A percentile compares a stretch with the other conserved stretches of the same genome.
phyloP scores from a whole-genome alignment of 2,797 vertebrate genomes.

The Rhinatrema bivittatum region DNA sequence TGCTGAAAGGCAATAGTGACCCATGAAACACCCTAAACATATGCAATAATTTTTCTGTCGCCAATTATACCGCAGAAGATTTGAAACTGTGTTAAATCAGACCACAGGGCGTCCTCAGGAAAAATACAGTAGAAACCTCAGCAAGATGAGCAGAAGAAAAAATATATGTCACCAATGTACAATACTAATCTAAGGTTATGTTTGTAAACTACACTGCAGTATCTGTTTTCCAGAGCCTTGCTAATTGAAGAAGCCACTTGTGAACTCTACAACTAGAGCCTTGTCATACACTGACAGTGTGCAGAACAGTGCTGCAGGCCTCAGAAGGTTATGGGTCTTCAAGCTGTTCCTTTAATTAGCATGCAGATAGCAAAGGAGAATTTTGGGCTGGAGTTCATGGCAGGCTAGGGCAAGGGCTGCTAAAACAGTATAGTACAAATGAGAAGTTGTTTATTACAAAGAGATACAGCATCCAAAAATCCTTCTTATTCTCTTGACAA shows the following conservation, averaged over 20 bases:
- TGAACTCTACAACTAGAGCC: conserved; percentile 1
- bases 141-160: no score
- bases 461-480: no score
- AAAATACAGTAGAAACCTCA: no score
- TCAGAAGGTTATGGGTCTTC: conserved; percentile 4
- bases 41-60: no score
- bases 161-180: no score
- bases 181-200: not conserved
- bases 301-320: conserved; percentile 22
- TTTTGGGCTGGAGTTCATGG: conserved; percentile 21
- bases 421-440: rapidly evolving
- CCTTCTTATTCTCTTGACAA: no score
- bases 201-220: not conserved
- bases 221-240: not conserved
- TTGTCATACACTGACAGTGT: conserved; percentile 33
- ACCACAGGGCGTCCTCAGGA: no score
- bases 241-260: conserved; percentile 8
- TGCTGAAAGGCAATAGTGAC: no score
- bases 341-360: conserved; percentile 31
- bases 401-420: conserved; percentile 21
- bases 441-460: conserved; percentile 3
- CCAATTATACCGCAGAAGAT: no score
- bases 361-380: not conserved
- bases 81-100: no score
- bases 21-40: no score